A percentile compares a stretch with the other conserved stretches of the same genome.
Evolutionary conservation across 2,113 vertebrate species (phyloP).

Genomic region (Poeciliopsis occidentalis): DNA sequence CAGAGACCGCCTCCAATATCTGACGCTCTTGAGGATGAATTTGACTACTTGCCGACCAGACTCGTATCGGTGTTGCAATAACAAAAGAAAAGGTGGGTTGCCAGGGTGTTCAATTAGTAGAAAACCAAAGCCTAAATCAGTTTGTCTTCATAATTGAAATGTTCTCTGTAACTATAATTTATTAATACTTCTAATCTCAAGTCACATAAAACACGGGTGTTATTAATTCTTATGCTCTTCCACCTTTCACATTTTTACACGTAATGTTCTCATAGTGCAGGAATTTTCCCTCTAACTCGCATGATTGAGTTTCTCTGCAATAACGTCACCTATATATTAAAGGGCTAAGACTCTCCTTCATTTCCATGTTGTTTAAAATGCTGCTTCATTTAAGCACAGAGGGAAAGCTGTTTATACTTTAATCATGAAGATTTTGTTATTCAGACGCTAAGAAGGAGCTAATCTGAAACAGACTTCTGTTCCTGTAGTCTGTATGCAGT

Average conservation of each 20-base stretch:
- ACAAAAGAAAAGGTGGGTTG: conserved; percentile 16
- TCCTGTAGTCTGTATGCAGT: conserved; percentile 19
- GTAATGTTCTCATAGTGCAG: conserved; percentile 3
- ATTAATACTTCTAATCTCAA: background rate
- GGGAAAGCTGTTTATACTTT: conserved; percentile 39
- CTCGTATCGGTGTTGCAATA: background rate
- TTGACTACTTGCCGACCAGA: background rate
- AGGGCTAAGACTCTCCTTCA: conserved; percentile 3
- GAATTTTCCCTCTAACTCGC: conserved; percentile 24
- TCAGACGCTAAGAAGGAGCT: conserved; percentile 20
- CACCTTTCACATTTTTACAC: conserved; percentile 1
- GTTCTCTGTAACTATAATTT: background rate
- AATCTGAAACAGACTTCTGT: conserved; percentile 22
- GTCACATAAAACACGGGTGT: conserved; percentile 2
- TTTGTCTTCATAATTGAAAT: background rate
- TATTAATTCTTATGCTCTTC: conserved; percentile 12
- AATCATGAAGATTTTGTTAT: conserved; percentile 33
- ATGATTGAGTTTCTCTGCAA: conserved; percentile 15
- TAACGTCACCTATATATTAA: conserved; percentile 6
- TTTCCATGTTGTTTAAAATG: conserved; percentile 56
- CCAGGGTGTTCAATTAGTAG: conserved; percentile 9
- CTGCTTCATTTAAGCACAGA: conserved; percentile 16
- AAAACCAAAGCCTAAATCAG: background rate
- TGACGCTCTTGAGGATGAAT: background rate
- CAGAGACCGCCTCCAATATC: background rate